These are phyloP conservation scores for Otus scops DNA, from an alignment of 2,797 vertebrate species.

Conservation along the genomic window DNA sequence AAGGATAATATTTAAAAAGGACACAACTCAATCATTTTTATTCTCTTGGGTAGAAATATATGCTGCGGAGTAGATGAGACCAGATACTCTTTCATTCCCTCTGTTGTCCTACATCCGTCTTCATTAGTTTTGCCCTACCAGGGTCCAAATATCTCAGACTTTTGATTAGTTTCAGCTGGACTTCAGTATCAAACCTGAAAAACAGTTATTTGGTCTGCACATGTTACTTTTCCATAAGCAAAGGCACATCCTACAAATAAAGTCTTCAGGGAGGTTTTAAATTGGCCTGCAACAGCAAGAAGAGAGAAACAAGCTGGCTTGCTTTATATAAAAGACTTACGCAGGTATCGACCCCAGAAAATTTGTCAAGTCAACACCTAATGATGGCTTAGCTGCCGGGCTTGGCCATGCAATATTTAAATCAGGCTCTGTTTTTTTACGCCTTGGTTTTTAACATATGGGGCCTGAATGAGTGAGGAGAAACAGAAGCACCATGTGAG, in stretches of 20 bases:
- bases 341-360: conserved; percentile 40
- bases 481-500: neutral
- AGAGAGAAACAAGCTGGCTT: conserved; percentile 38
- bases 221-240: neutral
- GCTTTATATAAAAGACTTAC: neutral
- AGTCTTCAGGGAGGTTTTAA: conserved; percentile 43
- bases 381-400: conserved; percentile 40
- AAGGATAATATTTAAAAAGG: neutral
- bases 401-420: conserved; percentile 19
- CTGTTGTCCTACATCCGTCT: neutral
- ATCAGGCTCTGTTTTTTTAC: neutral
- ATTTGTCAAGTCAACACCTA: conserved; percentile 61
- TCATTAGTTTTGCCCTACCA: neutral
- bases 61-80: neutral
- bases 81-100: neutral
- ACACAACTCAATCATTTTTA: neutral
- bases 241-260: conserved; percentile 29
- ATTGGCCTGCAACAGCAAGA: neutral
- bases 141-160: neutral
- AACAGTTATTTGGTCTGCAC: conserved; percentile 34
- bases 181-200: neutral
- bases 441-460: conserved; percentile 8
- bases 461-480: neutral
- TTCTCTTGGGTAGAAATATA: neutral
- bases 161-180: conserved; percentile 50